Evolutionary conservation across 2,797 vertebrate species (phyloP).

Genomic region (Bryconaethiops microstoma): DNA sequence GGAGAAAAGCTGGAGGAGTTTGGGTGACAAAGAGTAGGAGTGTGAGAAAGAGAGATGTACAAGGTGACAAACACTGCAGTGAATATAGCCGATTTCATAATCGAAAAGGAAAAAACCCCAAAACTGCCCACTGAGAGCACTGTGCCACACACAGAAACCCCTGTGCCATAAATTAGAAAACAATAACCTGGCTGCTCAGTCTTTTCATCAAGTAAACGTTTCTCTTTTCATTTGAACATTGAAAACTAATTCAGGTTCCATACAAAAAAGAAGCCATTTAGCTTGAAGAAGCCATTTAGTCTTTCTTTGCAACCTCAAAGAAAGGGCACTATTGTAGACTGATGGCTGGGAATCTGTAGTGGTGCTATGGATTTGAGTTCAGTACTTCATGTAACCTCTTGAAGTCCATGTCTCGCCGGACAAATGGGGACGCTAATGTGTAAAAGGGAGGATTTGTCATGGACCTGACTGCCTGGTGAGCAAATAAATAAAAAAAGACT

Average conservation of each 20-base stretch:
- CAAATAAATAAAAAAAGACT: conserved; percentile 69
- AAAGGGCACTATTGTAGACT: conserved; percentile 37
- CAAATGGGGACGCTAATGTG: conserved; percentile 52
- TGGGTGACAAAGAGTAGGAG: too few relatives aligned
- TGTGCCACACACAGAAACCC: conserved; percentile 28
- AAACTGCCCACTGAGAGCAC: background rate
- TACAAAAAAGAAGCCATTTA: conserved; percentile 31
- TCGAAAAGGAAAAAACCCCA: background rate
- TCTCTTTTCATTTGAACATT: conserved; percentile 44
- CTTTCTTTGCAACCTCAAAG: conserved; percentile 15
- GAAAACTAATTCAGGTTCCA: conserved; percentile 34
- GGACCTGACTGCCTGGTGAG: conserved; percentile 60
- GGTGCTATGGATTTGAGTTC: conserved; percentile 11
- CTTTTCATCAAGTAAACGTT: conserved; percentile 28
- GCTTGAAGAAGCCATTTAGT: conserved; percentile 16
- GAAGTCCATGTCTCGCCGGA: conserved; percentile 34
- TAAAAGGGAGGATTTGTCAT: conserved; percentile 60
- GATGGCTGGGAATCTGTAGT: conserved; percentile 16
- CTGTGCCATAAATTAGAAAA: conserved; percentile 23
- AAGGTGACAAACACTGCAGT: background rate
- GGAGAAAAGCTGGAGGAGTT: background rate
- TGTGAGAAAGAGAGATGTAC: background rate
- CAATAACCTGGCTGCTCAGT: conserved; percentile 10
- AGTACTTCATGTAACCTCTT: conserved; percentile 43
- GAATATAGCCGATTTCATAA: background rate